Evolutionary conservation across 2,888 invertebrate species (phyloP).

Genomic region (Leptodirus hochenwartii): DNA sequence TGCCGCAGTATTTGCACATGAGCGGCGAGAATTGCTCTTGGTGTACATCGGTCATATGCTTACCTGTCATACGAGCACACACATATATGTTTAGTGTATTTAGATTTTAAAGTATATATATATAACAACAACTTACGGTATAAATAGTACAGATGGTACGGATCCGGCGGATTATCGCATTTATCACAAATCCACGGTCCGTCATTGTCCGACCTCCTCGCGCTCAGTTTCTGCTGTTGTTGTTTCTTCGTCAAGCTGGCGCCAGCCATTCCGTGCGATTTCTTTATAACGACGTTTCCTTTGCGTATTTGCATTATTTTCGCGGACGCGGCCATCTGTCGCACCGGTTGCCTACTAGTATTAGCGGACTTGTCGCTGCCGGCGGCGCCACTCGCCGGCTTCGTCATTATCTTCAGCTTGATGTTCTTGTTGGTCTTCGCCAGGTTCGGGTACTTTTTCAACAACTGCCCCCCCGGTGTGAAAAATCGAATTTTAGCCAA

Average conservation of each 20-base stretch:
- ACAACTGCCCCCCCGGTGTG: too few species aligned
- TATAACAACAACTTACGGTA: too few species aligned
- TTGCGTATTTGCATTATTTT: constrained; percentile 9
- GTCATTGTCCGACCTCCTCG: constrained; percentile 21
- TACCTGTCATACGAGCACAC: too few species aligned
- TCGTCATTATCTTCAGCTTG: constrained; percentile 65
- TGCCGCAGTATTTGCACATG: constrained; percentile 73
- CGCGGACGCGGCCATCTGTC: constrained; percentile 9
- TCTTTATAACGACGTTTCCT: constrained; percentile 4
- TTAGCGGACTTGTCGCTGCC: not conserved
- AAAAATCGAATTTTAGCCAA: not conserved
- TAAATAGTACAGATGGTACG: constrained; percentile 60
- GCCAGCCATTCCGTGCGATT: not conserved
- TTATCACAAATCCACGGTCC: constrained; percentile 71
- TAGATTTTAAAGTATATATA: too few species aligned
- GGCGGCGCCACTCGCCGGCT: too few species aligned
- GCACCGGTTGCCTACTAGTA: constrained; percentile 5
- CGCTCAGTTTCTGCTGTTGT: constrained; percentile 5
- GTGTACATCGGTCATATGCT: constrained; percentile 67
- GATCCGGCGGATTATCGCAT: constrained; percentile 38
- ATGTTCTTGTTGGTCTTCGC: constrained; percentile 78
- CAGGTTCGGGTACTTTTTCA: constrained; percentile 76
- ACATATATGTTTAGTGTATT: too few species aligned
- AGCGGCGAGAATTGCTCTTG: constrained; percentile 57
- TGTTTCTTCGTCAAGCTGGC: not conserved